Base-by-base conservation (phyloP, 2,113 vertebrate species). In the Heloderma charlesbogerti region DNA sequence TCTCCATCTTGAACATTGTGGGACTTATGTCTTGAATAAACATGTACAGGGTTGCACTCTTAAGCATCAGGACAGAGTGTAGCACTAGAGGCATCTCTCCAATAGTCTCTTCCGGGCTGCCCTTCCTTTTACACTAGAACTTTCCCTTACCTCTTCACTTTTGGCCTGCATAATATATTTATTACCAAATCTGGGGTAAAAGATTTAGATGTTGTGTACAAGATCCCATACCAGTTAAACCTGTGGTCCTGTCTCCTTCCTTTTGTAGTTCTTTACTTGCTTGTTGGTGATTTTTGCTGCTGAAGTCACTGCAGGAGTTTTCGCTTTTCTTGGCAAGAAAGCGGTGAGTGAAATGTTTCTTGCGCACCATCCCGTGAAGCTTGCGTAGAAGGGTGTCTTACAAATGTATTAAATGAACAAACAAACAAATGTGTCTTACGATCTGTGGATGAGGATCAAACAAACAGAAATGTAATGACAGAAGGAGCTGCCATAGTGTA, bases 211-310 rank as follows among this genome's bases (percentile, higher is more conserved):
- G 85, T 48, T 84, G 10, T 0, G 1, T 69, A 54, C 87, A 93
- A 90, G 34, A 51, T 16, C 29, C 6, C 92, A 85, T 82, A 48
- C 84, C 60, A 81, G 34, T 45, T n/a, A 1, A 90, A 93, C 89
- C 80, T 57, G 13, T 94, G 88, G 67, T 63, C 89, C 40, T 95
- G n/a, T 94, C 95, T 96, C 25, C 45, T 8, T 94, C 88, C 90
- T 86, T 96, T 89, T 91, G 48, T 96, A 99, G 99, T 99, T 99
- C 96, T 99, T 99, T 93, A 97, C 98, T 92, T 99, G 98, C 92
- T 97, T 99, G 63, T 90, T 99, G 96, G 98, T 99, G 96, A 99
- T 99, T 97, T 99, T 99, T 96, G 99, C 98, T 37, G 98, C 99
- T 77, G 99, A 99, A 96, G 95, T 99, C 90, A 98, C 99, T 60